Evolutionary conservation across 2,797 vertebrate species (phyloP), one percentile per base, ranked within the genome.

Genomic region (Masticophis lateralis): DNA sequence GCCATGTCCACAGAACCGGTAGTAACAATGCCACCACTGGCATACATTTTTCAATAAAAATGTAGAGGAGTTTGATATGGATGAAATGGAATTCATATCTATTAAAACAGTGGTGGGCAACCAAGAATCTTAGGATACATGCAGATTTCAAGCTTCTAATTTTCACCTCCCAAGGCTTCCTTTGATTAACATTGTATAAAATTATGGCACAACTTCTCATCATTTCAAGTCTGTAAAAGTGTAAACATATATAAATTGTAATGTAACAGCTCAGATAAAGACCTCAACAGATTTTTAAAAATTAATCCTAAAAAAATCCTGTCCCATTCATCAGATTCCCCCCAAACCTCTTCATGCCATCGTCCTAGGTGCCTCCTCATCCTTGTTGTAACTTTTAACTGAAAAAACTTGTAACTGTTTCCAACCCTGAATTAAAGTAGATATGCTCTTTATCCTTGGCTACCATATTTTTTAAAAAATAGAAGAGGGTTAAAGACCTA

Each of bases 1-100:
- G 43, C 43, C 43, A 43, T 4, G 3, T 2, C 43, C 43, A 43
- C 43, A 43, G 43, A 43, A 43, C 43, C 3, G 43, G 43, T 43
- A 43, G 43, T 43, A 43, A 43, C 43, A 3, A 43, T 43, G 2
- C 3, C 43, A 43, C 43, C 43, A 43, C 43, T 43, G 43, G 55
- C 60, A 93, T 94, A 94, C 92, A 66, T 86, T 94, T 86, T 94
- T 66, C 86, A 88, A 37, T 91, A 95, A 93, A 97, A 96, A 95
- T 92, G 86, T 91, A 94, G 20, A 61, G 87, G 93, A 86, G 59
- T 83, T 95, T 95, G 95, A 91, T 79, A 94, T 86, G 87, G 83
- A 95, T 93, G 61, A 32, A 4, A 60, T 92, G 92, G 56, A 56
- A 96, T 94, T 93, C 92, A 94, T 57, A 60, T 25, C 9, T 69